phyloP scores from a whole-genome alignment of 2,113 vertebrate species.

The Takifugu bimaculatus region DNA sequence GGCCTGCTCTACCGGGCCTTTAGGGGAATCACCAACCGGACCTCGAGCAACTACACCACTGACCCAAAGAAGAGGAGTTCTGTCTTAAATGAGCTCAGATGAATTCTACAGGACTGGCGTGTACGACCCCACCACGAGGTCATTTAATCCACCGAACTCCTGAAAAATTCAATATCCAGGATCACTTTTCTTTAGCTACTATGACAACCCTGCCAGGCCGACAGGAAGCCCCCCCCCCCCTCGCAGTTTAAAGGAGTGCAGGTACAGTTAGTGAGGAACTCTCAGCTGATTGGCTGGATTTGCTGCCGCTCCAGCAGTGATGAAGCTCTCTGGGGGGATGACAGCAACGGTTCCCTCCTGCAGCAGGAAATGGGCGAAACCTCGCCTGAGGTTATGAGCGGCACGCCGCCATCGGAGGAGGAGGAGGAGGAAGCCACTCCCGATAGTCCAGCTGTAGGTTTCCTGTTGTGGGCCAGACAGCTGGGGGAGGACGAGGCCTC shows the following conservation, averaged over 20 bases:
- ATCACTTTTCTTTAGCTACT: slow-evolving; percentile 45
- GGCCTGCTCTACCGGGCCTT: too few relatives aligned
- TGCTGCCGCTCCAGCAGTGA: too few relatives aligned
- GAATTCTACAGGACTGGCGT: too few relatives aligned
- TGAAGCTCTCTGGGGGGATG: background rate
- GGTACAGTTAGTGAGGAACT: too few relatives aligned
- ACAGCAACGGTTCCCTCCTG: slow-evolving; percentile 65
- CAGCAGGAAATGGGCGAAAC: slow-evolving; percentile 92
- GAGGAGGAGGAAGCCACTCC: too few relatives aligned
- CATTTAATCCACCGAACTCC: slow-evolving; percentile 32
- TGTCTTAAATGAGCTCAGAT: too few relatives aligned
- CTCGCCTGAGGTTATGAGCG: slow-evolving; percentile 82
- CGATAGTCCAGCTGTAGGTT: too few relatives aligned
- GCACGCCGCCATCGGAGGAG: slow-evolving; percentile 75
- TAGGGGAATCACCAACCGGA: too few relatives aligned
- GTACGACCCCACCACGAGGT: slow-evolving; percentile 3
- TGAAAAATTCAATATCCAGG: slow-evolving; percentile 64
- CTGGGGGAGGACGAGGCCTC: background rate
- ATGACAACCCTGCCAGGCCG: slow-evolving; percentile 11
- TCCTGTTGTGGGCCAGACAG: slow-evolving; percentile 70
- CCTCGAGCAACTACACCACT: too few relatives aligned
- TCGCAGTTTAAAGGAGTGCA: too few relatives aligned
- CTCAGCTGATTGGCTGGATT: too few relatives aligned
- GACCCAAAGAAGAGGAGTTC: too few relatives aligned
- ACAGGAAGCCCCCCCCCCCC: background rate